These are phyloP conservation scores for Callocephalon fimbriatum DNA, from an alignment of 2,113 vertebrate species.

Conservation along the genomic window DNA sequence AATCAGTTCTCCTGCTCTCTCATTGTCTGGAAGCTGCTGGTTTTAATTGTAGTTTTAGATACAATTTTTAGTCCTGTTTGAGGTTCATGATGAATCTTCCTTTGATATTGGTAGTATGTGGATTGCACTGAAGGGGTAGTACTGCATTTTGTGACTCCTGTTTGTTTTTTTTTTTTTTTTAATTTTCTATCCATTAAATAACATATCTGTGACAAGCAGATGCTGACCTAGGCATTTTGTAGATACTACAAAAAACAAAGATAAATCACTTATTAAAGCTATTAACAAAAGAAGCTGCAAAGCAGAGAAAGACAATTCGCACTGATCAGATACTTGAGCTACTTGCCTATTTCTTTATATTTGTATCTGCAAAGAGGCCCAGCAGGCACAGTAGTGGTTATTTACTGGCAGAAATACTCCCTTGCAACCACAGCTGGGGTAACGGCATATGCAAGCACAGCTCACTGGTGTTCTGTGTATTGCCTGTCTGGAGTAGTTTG, in stretches of 20 bases:
- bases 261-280: background rate
- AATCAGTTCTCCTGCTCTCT: background rate
- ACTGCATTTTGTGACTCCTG: background rate
- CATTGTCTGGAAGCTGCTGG: background rate
- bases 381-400: background rate
- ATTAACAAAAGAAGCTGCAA: background rate
- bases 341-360: background rate
- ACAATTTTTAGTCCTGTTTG: background rate
- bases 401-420: background rate
- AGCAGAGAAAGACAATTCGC: background rate
- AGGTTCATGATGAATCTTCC: background rate
- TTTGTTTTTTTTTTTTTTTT: background rate
- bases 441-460: background rate
- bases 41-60: background rate
- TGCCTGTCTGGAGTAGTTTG: background rate
- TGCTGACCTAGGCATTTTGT: background rate
- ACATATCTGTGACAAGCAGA: background rate
- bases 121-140: background rate
- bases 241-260: background rate
- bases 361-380: background rate
- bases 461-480: background rate
- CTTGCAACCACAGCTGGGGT: background rate
- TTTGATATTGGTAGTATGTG: background rate
- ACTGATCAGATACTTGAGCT: background rate
- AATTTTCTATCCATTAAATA: background rate